Conservation (phyloP, 2,113 vertebrate genomes). For the Eurypyga helias region DNA sequence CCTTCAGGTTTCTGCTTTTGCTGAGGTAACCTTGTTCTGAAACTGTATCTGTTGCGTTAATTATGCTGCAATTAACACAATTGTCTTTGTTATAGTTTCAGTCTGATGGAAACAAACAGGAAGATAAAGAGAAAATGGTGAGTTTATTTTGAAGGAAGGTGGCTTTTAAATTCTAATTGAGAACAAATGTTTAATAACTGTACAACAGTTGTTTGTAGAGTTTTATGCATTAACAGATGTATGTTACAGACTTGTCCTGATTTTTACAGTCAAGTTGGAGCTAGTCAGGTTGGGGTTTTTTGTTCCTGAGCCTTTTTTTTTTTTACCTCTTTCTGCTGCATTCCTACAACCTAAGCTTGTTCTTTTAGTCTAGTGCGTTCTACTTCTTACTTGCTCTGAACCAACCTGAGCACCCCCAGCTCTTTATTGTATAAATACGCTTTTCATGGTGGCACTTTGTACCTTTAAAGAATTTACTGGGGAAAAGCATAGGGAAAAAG, state of each 20-base stretch:
- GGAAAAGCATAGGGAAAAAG: background rate
- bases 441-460: background rate
- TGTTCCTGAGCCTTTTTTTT: background rate
- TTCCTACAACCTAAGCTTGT: background rate
- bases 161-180: background rate
- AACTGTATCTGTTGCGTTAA: background rate
- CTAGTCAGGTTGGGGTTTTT: background rate
- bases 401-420: background rate
- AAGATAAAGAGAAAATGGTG: conserved; percentile 87
- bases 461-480: background rate
- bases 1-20: background rate
- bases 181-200: background rate
- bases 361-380: background rate
- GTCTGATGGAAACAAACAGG: conserved; percentile 81
- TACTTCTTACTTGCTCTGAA: background rate
- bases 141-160: conserved; percentile 39
- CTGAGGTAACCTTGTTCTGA: background rate
- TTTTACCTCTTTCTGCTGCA: background rate
- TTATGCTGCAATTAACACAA: background rate
- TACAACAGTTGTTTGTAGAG: background rate
- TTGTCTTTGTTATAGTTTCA: conserved; percentile 77
- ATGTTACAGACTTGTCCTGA: background rate
- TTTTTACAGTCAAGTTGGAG: background rate
- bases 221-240: background rate
- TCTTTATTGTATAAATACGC: background rate